Evolutionary conservation across 2,888 invertebrate species (phyloP), one percentile per base, ranked within the genome.

Genomic region (Ichneumoninae sp.): DNA sequence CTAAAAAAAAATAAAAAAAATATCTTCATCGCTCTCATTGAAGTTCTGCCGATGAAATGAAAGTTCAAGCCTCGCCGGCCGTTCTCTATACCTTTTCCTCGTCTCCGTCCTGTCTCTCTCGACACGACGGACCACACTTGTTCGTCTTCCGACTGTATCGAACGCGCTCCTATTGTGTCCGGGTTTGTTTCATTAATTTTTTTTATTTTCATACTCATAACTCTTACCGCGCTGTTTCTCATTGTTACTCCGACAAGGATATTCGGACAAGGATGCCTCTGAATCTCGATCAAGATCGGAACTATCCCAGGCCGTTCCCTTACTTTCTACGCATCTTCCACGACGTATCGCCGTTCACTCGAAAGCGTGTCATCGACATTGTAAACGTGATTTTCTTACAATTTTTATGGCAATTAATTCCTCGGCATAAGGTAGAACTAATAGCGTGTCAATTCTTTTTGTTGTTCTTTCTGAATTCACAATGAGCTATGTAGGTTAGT

Each of bases 271-370:
- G 57, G 19, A 33, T 30, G 36, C 16, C 62, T 72, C 47, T 54
- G 70, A 68, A 82, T 77, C 33, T 68, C 82, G 78, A 82, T 82
- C 82, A 62, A 78, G 77, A 82, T 82, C 69, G 78, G 69, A 82
- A 78, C 72, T 66, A 82, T 76, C 72, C 82, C 71, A 77, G 74
- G 60, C 62, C 75, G 19, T 65, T 75, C 65, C 36, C 26, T 19
- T 54, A 72, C 77, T 82, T 77, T 82, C 76, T 82, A 82, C 77
- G 57, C 57, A 68, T 77, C 54, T 36, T 76, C 44, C 16, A 33
- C 26, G 52, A 6, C 44, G 50, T n/a, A 33, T 7, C 50, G 30
- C 79, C 79, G 70, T 36, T 78, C 78, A 54, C 71, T 71, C 65
- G 52, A 71, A 71, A 71, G 62, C 69, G 79, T 66, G 65, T 50